Evolutionary conservation across 2,113 vertebrate species (phyloP), one percentile per base, ranked within the genome.

Genomic region (Micronisus gabar): DNA sequence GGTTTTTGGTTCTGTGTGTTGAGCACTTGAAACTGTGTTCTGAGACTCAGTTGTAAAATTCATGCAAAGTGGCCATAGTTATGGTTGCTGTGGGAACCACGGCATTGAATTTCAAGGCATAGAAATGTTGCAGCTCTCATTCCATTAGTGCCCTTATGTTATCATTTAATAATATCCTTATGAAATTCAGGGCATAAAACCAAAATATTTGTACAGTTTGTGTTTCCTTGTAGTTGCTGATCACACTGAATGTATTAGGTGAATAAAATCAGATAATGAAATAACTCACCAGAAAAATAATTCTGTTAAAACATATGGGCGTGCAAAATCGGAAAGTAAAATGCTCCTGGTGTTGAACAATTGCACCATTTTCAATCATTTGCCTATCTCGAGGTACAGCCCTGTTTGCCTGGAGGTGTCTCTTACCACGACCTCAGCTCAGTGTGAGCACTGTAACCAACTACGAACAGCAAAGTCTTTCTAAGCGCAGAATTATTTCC

Each of bases 1-100:
- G 30, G 2, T 11, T 83, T 76, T 81, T 75, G 56, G 41, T 79
- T n/a, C 6, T 4, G 3, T n/a, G 16, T 12, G 3, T 19, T 83
- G 59, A 86, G 81, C 13, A 4, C 29, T 90, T 34, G 59, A n/a
- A 74, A 29, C 55, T 47, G 61, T 48, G 45, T 65, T 72, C 52
- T 26, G 45, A 66, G 48, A 13, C 48, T 55, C 0, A 0, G 70
- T 50, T 36, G 59, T 59, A 30, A 61, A 53, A 80, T 53, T 38
- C 32, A 14, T 53, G 55, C 38, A 2, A 47, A 62, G 88, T 72
- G 80, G 52, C 85, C 26, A 13, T 62, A 53, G 91, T 93, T 95
- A 82, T 86, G 38, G 95, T 97, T 96, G 91, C 94, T 91, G 82
- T 95, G 88, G 96, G 81, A 97, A 93, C 92, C 66, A 41, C 11